Conservation (phyloP, 2,113 vertebrate genomes). For the Pedionomus torquatus region DNA sequence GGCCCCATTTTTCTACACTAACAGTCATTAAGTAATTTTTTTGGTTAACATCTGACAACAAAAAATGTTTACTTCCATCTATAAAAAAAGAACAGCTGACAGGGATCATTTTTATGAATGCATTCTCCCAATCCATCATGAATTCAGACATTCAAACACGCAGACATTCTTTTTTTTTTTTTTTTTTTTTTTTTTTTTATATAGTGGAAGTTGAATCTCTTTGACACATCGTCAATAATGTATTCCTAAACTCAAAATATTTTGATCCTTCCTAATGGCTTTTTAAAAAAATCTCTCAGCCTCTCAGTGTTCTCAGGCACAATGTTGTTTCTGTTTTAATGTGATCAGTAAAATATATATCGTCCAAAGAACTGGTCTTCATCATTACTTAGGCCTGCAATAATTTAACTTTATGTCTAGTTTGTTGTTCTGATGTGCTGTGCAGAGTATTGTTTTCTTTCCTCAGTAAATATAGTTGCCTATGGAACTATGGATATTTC, state of each 20-base stretch:
- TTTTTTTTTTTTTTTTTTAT: no score
- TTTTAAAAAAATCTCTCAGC: background rate
- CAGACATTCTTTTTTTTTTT: background rate
- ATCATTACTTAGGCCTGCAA: background rate
- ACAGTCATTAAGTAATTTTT: background rate
- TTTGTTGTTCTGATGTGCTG: background rate
- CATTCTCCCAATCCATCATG: background rate
- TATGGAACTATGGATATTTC: background rate
- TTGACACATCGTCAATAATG: accelerated
- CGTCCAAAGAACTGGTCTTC: background rate
- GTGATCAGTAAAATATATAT: background rate
- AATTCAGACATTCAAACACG: background rate
- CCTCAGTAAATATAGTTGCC: background rate
- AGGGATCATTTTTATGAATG: background rate
- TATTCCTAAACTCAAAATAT: background rate
- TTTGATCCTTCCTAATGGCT: background rate
- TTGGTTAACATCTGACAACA: background rate
- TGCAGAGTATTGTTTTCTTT: background rate
- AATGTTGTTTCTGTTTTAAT: background rate
- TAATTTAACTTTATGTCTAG: background rate
- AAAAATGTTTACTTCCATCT: background rate
- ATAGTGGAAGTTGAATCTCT: background rate
- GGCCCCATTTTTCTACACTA: no score
- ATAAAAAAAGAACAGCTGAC: background rate
- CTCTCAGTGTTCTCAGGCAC: background rate